Percentiles rank a stretch among this genome's conserved stretches.
Evolutionary conservation across 2,888 invertebrate species (phyloP).

Genomic region (Epicampocera succincta): DNA sequence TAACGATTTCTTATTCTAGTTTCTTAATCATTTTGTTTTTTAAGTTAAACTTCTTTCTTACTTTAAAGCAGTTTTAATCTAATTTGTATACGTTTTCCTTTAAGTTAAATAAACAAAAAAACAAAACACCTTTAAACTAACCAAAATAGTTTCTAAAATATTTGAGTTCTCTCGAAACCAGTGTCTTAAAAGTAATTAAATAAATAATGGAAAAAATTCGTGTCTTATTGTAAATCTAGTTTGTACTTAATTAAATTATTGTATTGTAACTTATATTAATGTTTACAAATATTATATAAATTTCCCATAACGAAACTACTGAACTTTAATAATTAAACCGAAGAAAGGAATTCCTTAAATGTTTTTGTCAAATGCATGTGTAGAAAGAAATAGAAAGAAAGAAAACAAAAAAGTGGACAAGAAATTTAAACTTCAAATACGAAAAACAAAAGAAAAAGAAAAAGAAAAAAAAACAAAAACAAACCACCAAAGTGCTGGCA

Average conservation of each 20-base stretch:
- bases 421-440: conserved; percentile 31
- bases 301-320: conserved; percentile 6
- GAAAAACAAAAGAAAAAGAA: too few relatives aligned
- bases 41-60: not conserved
- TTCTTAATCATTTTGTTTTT: not conserved
- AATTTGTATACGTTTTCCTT: conserved; percentile 46
- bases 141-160: conserved; percentile 34
- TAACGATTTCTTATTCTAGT: too few relatives aligned
- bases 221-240: conserved; percentile 65
- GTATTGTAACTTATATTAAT: conserved; percentile 66
- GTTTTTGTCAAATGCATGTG: conserved; percentile 38
- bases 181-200: conserved; percentile 56
- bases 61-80: conserved; percentile 1
- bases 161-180: conserved; percentile 31
- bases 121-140: conserved; percentile 34
- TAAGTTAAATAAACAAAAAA: conserved; percentile 41
- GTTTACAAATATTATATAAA: conserved; percentile 61
- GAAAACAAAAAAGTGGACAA: conserved; percentile 21
- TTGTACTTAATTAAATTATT: conserved; percentile 49
- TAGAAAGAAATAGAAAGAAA: conserved; percentile 18
- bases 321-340: conserved; percentile 51
- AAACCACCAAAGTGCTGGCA: conserved; percentile 80
- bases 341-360: conserved; percentile 53
- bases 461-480: conserved; percentile 67
- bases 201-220: conserved; percentile 36